phyloP scores from a whole-genome alignment of 2,888 invertebrate species.

The Yponomeuta malinellus region DNA sequence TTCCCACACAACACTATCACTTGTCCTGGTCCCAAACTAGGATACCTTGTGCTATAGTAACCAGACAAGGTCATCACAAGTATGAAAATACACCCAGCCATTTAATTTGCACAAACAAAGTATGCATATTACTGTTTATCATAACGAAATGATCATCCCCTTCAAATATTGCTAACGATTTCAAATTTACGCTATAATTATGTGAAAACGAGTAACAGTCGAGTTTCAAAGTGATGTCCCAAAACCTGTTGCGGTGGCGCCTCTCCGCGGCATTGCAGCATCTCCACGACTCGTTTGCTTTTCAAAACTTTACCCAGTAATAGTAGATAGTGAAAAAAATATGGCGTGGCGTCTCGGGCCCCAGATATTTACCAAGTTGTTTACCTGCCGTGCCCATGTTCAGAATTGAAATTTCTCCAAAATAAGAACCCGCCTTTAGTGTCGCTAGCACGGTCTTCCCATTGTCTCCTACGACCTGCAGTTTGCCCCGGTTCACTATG shows the following conservation, averaged over 20 bases:
- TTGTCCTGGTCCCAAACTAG: too few species aligned
- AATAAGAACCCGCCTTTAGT: constrained; percentile 98
- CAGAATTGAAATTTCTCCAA: constrained; percentile 99
- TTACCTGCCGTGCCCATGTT: constrained; percentile 99
- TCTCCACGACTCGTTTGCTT: constrained; percentile 72
- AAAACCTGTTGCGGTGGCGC: constrained; percentile 65
- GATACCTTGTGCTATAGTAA: too few species aligned
- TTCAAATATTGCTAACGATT: neutral
- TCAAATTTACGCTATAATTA: neutral
- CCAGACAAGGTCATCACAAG: too few species aligned
- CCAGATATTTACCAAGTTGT: constrained; percentile 94
- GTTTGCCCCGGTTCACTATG: constrained; percentile 97
- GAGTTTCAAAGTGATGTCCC: constrained; percentile 56
- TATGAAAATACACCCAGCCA: too few species aligned
- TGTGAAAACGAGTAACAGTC: neutral
- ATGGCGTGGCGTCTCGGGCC: constrained; percentile 77
- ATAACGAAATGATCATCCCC: too few species aligned
- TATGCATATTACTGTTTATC: too few species aligned
- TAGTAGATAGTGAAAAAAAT: constrained; percentile 46
- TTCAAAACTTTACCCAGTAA: constrained; percentile 58
- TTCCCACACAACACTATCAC: too few species aligned
- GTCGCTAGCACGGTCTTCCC: constrained; percentile 97
- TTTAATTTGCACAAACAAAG: neutral
- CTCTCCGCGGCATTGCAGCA: constrained; percentile 75
- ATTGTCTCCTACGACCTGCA: constrained; percentile 96